Evolutionary conservation across 2,797 vertebrate species (phyloP), one percentile per base, ranked within the genome.

Genomic region (Neosalanx taihuensis): DNA sequence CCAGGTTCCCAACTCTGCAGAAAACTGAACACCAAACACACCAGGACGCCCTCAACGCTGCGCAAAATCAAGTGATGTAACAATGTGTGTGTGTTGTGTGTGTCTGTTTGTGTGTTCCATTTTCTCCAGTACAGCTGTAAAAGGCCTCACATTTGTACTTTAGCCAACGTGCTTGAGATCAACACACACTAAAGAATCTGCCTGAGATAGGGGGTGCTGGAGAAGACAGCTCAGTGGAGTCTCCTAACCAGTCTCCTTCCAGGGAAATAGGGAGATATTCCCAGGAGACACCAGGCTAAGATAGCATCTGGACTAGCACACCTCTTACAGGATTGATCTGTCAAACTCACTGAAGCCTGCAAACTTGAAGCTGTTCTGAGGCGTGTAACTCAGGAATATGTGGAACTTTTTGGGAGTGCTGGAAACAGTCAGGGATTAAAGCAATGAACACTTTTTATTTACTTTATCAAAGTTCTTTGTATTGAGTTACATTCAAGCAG

Each of bases 291-390:
- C 33, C n/a, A 37, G 72, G 64, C 37, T 62, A n/a, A 29, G 64
- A n/a, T 73, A 72, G 57, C 49, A 71, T 70, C 64, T 73, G 33
- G 69, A 70, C 69, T 61, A 58, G 41, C 65, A 71, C 33, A 51
- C 46, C 29, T 66, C 70, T 53, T 73, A 75, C 58, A 37, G 70
- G 71, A 77, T 75, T 60, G 73, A 72, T 73, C 59, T 51, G 10
- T 61, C 41, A 72, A 46, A 70, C n/a, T 67, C 26, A 70, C 5
- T 66, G 26, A 31, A 64, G 2, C 49, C n/a, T 53, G 31, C n/a
- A 53, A 72, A 17, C 57, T 46, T 46, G 64, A 53, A 5, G 31
- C 29, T 20, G 37, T 6, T 30, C n/a, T 2, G 31, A 31, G 1
- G 9, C 41, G 12, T 13, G 41, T 12, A 46, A 46, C 1, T 26